Base-by-base conservation (phyloP, 92 coral and sea anemone species). In the Heteractis magnifica region DNA sequence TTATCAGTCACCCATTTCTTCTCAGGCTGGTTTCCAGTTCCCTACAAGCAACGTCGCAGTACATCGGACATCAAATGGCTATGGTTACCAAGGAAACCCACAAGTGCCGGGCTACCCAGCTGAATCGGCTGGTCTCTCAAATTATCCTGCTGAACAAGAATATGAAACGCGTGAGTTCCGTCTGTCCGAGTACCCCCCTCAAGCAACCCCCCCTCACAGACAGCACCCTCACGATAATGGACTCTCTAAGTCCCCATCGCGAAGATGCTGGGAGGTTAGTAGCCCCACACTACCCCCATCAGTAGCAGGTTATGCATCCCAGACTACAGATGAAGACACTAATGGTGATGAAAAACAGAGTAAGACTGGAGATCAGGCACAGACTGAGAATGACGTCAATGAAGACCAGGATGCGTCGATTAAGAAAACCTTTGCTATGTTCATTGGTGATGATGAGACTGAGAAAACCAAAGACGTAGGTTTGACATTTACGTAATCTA, bases 351-450 rank as follows among this genome's bases (percentile, higher is more conserved):
- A 34, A 34, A 34, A 34, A 0, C 44, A 34, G 76, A 73, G 60
- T 65, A 62, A 26, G 23, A 51, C 26, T 44, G 19, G 14, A 50
- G 18, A 4, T 12, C 56, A 10, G 16, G 5, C 59, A 53, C 83
- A 88, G 11, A 79, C 51, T 20, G 14, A 55, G n/a, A 50, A 70
- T n/a, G 65, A 49, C 53, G 76, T 23, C 75, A 64, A 64, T 68
- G 75, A 80, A 56, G 71, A 23, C 34, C 73, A 79, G 16, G 82
- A 78, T 26, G 81, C 91, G 48, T 88, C 95, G 8, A 65, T 20
- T 23, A 87, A 89, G 88, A 94, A 91, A 55, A 96, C 93, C 75
- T 65, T 94, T 78, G 86, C 98, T 1, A 85, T 96, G 92, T 96
- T 93, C 53, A 92, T 96, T 34, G 94, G 96, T 41, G 93, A 93